These are phyloP conservation scores for Nylanderia fulva DNA, from an alignment of 1,140 invertebrate genomes.

Conservation along the genomic window DNA sequence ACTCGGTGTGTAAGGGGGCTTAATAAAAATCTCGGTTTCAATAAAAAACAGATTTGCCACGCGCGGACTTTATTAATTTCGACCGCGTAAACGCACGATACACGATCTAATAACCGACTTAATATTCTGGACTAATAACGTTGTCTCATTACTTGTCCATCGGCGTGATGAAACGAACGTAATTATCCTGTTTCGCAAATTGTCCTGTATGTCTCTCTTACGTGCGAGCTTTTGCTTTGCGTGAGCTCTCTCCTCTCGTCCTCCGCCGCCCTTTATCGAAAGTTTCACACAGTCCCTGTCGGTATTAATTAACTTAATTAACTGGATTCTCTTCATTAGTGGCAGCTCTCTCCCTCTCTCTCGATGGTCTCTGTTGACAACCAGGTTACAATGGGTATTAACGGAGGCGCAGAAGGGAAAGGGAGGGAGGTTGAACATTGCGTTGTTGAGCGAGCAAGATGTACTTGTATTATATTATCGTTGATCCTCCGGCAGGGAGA, in stretches of 20 bases:
- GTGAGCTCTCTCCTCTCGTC: neutral
- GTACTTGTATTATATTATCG: conserved; percentile 16
- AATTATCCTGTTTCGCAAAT: conserved; percentile 50
- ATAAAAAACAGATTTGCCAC: conserved; percentile 51
- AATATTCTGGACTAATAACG: conserved; percentile 33
- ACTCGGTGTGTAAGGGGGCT: neutral
- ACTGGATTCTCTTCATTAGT: conserved; percentile 52
- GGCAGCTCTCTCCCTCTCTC: neutral
- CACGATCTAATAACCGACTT: conserved; percentile 60
- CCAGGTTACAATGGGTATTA: conserved; percentile 34
- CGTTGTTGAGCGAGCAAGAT: neutral
- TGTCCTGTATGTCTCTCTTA: neutral
- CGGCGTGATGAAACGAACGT: conserved; percentile 8
- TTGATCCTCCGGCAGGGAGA: neutral
- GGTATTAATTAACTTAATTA: conserved; percentile 69
- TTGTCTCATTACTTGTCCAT: conserved; percentile 44
- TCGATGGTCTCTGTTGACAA: conserved; percentile 27
- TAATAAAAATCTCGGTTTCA: conserved; percentile 13
- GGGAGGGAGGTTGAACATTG: neutral
- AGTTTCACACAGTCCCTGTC: conserved; percentile 18
- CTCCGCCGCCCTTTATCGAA: conserved; percentile 35
- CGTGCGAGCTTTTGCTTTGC: neutral
- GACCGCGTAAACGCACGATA: conserved; percentile 9
- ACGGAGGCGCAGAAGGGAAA: neutral
- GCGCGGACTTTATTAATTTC: neutral